Evolutionary conservation across 2,888 invertebrate species (phyloP).

Genomic region (Acleris literana): DNA sequence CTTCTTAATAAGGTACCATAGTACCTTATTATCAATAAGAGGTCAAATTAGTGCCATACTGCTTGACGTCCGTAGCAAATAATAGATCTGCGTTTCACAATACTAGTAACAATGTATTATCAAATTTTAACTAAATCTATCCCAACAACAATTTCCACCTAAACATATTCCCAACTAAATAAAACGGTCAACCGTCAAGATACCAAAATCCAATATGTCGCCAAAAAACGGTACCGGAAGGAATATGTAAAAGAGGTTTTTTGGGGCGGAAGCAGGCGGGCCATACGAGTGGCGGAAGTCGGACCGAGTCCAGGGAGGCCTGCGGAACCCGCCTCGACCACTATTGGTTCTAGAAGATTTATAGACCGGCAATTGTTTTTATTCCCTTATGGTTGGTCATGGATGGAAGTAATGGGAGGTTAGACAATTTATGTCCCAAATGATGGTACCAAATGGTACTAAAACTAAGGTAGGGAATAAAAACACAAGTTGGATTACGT

Average conservation of each 20-base stretch:
- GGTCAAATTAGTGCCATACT: too few relatives aligned
- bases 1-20: too few relatives aligned
- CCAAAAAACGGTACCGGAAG: slow-evolving; percentile 35
- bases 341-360: slow-evolving; percentile 29
- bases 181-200: slow-evolving; percentile 30
- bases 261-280: slow-evolving; percentile 35
- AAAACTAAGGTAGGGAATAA: background rate
- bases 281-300: slow-evolving; percentile 30
- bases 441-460: too few relatives aligned
- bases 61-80: too few relatives aligned
- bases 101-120: too few relatives aligned
- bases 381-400: slow-evolving; percentile 2
- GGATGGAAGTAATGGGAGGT: slow-evolving; percentile 4
- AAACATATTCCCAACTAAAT: background rate
- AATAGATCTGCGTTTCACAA: too few relatives aligned
- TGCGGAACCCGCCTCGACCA: slow-evolving; percentile 28
- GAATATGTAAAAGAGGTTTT: slow-evolving; percentile 36
- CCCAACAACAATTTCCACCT: background rate
- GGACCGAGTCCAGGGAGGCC: slow-evolving; percentile 32
- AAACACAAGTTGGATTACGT: too few relatives aligned
- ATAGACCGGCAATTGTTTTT: slow-evolving; percentile 30
- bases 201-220: slow-evolving; percentile 36
- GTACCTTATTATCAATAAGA: too few relatives aligned
- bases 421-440: background rate
- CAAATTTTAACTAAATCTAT: too few relatives aligned